Evolutionary conservation across 2,888 invertebrate species (phyloP), one percentile per base, ranked within the genome.

Genomic region (Chymomyza fuscimana): DNA sequence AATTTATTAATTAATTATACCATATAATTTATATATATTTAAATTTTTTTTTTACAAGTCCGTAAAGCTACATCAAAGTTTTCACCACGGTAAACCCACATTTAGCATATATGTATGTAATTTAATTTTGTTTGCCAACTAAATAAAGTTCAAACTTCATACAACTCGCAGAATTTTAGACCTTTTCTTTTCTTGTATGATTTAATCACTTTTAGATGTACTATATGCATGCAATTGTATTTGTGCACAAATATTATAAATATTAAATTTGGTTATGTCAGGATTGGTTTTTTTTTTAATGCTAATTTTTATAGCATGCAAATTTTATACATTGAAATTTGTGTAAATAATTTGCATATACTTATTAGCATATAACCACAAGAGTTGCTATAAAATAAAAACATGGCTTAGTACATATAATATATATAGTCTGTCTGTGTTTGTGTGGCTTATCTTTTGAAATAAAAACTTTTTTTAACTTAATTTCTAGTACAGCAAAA

Each of bases 11-110:
- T 76, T 82, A 77, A 73, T 72, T 83, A 86, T 78, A 76, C 74
- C 78, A 80, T 78, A 82, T 88, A 79, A 81, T 75, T 84, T 84
- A 77, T 81, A 88, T 86, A 85, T 87, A 81, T 86, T 84, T 86
- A 87, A 82, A 74, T 84, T 76, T 87, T 73, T 75, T 88, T 87
- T 87, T 87, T 85, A 85, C 88, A 88, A 81, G 77, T 85, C 79
- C 86, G 78, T 85, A 85, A 87, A 81, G 77, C 84, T 87, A 85
- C 81, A 79, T 85, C 72, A 88, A 83, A 81, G 75, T 69, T 75
- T 75, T 80, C 77, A 80, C 82, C 82, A 82, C 77, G 70, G 77
- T 46, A 46, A 46, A 46, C 12, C 80, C 82, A 80, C 76, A 65
- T 67, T 67, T 54, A 62, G 46, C 36, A 51, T 56, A 25, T 54